Evolutionary conservation across 2,888 invertebrate genomes (phyloP).

Genomic region (Watsonalla binaria): DNA sequence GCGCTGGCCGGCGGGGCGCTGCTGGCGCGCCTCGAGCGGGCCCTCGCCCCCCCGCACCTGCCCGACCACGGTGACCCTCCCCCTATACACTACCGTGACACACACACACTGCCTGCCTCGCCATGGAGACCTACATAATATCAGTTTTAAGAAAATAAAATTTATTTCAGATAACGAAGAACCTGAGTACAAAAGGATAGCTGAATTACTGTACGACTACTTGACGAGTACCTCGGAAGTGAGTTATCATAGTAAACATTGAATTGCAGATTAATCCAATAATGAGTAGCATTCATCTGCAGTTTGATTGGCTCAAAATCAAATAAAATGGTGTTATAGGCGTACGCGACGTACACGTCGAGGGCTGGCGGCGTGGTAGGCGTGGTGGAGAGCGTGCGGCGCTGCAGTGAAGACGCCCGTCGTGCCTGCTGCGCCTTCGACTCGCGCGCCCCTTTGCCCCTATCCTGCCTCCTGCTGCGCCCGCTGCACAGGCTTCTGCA

Average conservation of each 20-base stretch:
- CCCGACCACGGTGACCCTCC: neutral
- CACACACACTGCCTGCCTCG: too few species aligned
- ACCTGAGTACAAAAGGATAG: slow-evolving; percentile 66
- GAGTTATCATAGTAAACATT: slow-evolving; percentile 17
- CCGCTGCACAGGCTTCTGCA: slow-evolving; percentile 93
- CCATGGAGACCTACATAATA: too few species aligned
- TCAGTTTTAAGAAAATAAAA: neutral
- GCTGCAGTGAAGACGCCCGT: slow-evolving; percentile 84
- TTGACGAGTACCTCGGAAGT: slow-evolving; percentile 58
- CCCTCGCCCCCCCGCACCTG: slow-evolving; percentile 76
- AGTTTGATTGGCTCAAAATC: too few species aligned
- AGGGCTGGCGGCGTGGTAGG: slow-evolving; percentile 86
- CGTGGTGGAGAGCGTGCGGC: slow-evolving; percentile 87
- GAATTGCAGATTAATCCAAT: neutral
- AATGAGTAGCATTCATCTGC: too few species aligned
- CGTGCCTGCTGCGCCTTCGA: slow-evolving; percentile 50
- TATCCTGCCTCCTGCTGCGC: slow-evolving; percentile 91
- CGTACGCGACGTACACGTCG: slow-evolving; percentile 83
- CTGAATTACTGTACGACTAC: slow-evolving; percentile 58
- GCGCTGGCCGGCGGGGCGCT: slow-evolving; percentile 90
- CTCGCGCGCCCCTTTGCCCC: slow-evolving; percentile 85
- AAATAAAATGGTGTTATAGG: slow-evolving; percentile 28
- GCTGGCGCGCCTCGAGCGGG: slow-evolving; percentile 82
- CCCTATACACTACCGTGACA: too few species aligned
- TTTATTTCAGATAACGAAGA: slow-evolving; percentile 52